Percentiles rank a stretch among this genome's conserved stretches.
Conservation (phyloP, 2,888 invertebrate genomes). For the Labia minor region DNA sequence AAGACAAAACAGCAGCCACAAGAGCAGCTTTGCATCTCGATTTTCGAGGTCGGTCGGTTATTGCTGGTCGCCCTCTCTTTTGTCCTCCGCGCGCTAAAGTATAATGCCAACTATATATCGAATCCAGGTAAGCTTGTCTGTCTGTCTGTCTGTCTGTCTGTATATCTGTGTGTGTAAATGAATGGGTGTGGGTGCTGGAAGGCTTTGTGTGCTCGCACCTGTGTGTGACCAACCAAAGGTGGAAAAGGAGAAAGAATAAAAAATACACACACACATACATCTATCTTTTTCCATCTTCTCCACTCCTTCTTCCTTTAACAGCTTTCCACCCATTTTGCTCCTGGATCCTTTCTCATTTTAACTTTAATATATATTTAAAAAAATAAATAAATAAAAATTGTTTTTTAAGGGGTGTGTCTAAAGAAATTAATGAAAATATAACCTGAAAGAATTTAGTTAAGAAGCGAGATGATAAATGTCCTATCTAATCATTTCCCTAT, state of each 20-base stretch:
- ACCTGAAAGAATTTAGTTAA: neutral
- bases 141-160: neutral
- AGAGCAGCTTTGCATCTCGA: neutral
- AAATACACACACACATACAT: no score
- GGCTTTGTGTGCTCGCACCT: slow-evolving; percentile 8
- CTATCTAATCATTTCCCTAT: no score
- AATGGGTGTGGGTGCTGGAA: neutral
- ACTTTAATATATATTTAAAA: no score
- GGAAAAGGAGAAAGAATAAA: neutral
- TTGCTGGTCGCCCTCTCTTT: neutral
- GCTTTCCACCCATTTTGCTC: neutral
- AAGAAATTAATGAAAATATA: neutral
- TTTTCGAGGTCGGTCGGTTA: neutral
- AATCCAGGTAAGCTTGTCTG: neutral
- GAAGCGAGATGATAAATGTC: neutral
- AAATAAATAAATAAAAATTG: no score
- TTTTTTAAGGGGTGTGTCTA: neutral
- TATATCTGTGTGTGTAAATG: slow-evolving; percentile 13
- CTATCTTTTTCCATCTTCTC: neutral
- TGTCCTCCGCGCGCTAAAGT: neutral
- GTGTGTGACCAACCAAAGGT: slow-evolving; percentile 3
- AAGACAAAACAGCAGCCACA: neutral
- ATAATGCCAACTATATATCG: slow-evolving; percentile 13
- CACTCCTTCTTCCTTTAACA: neutral
- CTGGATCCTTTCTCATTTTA: neutral